Base-by-base conservation (phyloP, 2,113 vertebrate species). In the Narcine bancroftii region DNA sequence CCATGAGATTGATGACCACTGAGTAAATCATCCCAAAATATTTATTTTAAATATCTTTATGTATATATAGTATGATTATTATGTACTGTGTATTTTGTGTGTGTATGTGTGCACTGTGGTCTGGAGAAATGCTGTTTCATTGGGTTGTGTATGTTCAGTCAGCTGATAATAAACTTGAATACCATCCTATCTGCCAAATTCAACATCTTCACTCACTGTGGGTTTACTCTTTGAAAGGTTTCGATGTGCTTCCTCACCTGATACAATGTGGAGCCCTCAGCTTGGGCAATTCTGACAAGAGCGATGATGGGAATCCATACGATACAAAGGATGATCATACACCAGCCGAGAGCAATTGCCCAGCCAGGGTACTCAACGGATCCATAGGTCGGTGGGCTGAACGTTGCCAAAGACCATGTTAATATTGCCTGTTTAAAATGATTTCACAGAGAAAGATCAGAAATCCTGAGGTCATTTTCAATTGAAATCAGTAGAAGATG, bases 261-360 rank as follows among this genome's bases (percentile, higher is more conserved):
- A 0, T 21, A 91, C 21, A 92, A 85, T 89, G 45, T 96, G 24
- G 92, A 69, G 94, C 98, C 98, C 93, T 96, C 53, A 29, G 96
- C 96, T 93, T 93, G 96, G 60, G 47, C 4, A 89, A 98, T 21
- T 93, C 97, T 98, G 93, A 96, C 63, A 39, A 96, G 3, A 42
- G 97, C 97, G 0, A 96, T 0, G 2, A 96, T 33, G 33, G 97
- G 98, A 93, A 99, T 97, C 97, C 98, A 98, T 39, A 98, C 93
- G 53, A 99, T 95, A 0, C 97, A 95, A 92, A 97, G 98, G 24
- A 94, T 93, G 66, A 97, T 96, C 95, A 98, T 97, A 93, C 97
- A 97, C 98, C 98, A 99, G 91, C 98, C 98, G 81, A 99, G 36
- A 77, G 94, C 95, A 0, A 96, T 93, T n/a, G 96, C 97, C 98